phyloP scores from a whole-genome alignment of 2,113 vertebrate species.

The Orycteropus afer region DNA sequence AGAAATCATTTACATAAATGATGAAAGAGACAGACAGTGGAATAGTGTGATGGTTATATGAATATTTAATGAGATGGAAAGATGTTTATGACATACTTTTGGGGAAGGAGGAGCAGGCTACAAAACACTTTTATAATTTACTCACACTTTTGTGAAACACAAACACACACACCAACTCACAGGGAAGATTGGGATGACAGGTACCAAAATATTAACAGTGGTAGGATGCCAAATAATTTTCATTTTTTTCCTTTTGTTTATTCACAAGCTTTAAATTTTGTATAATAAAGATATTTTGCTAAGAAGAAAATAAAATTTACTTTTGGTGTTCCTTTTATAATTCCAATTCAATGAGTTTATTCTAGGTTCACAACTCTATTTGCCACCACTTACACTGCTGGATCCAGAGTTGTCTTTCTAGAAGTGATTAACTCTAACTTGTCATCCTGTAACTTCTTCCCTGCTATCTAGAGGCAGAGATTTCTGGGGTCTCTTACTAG shows the following conservation, averaged over 20 bases:
- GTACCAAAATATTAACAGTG: neutral
- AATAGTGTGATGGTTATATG: neutral
- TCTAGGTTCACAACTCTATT: neutral
- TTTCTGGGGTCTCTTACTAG: neutral
- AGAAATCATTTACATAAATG: constrained; percentile 47
- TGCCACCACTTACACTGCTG: neutral
- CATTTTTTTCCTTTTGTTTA: constrained; percentile 28
- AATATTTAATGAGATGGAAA: constrained; percentile 52
- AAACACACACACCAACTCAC: neutral
- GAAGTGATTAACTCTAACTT: neutral
- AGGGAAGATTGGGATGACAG: neutral
- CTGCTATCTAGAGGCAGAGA: neutral
- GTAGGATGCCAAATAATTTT: neutral
- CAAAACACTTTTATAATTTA: neutral
- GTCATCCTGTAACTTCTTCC: neutral
- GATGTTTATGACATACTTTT: neutral
- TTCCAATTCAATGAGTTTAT: neutral
- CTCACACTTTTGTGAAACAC: neutral
- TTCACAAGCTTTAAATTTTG: neutral
- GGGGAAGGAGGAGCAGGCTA: neutral
- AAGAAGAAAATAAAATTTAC: neutral
- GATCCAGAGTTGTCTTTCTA: neutral
- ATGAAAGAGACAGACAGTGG: neutral
- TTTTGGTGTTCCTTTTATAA: neutral
- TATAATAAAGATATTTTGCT: neutral